A percentile compares a stretch with the other conserved stretches of the same genome.
Conservation (phyloP, 1,140 invertebrate species). For the Heliconius eleuchia region DNA sequence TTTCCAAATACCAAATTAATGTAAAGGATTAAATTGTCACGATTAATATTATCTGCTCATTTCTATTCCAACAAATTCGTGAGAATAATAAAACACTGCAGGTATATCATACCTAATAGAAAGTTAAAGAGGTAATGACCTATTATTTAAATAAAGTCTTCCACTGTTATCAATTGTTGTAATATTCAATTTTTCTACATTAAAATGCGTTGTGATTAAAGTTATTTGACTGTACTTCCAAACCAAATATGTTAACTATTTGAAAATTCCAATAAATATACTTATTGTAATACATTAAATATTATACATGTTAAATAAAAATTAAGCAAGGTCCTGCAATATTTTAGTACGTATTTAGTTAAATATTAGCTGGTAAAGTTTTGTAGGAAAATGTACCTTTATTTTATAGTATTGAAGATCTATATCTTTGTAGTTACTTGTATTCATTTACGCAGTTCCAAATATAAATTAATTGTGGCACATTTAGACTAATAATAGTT, state of each 20-base stretch:
- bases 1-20: background rate
- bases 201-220: slow-evolving; percentile 44
- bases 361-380: background rate
- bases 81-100: background rate
- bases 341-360: slow-evolving; percentile 16
- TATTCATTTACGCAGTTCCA: slow-evolving; percentile 1
- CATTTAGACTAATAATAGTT: slow-evolving; percentile 11
- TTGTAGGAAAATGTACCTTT: slow-evolving; percentile 3
- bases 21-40: background rate
- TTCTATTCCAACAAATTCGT: background rate
- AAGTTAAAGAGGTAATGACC: background rate
- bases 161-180: slow-evolving; percentile 41
- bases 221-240: slow-evolving; percentile 32
- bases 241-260: slow-evolving; percentile 16
- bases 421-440: background rate
- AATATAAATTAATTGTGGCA: background rate
- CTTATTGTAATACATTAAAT: slow-evolving; percentile 13
- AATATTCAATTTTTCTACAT: slow-evolving; percentile 32
- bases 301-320: slow-evolving; percentile 7
- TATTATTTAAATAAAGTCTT: slow-evolving; percentile 43
- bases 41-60: background rate
- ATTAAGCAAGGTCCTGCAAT: slow-evolving; percentile 31
- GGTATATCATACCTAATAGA: background rate
- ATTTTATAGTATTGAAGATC: background rate
- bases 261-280: slow-evolving; percentile 11